Evolutionary conservation across 2,113 vertebrate species (phyloP), one percentile per base, ranked within the genome.

Genomic region (Coracopsis vasa): DNA sequence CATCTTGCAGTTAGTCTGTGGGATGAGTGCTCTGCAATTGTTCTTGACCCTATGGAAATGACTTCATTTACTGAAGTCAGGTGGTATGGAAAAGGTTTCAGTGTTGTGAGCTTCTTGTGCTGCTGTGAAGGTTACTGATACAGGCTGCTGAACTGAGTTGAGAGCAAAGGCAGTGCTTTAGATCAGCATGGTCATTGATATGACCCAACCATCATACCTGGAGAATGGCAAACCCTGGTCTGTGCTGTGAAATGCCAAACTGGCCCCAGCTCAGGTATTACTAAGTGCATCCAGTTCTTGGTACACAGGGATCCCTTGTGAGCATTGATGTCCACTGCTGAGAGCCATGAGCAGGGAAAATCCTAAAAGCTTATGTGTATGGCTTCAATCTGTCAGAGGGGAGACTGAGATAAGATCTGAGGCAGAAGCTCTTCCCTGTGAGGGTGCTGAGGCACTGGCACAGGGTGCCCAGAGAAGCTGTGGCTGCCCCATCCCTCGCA

Each of bases 201-300:
- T 42, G 1, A 0, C 4, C 17, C 21, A 35, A 4, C 41, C 53
- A 33, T 54, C 8, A 0, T 23, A 13, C 28, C n/a, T 24, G 44
- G 39, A 24, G 58, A 31, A 20, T 16, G 65, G 20, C 25, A 16
- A 51, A 10, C 7, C 1, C 37, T 65, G 65, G 7, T n/a, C 15
- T 13, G 31, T 72, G 12, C 19, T 66, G 9, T 24, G 62, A 42
- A 37, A 25, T 3, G 39, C 16, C 11, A 10, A 1, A 7, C 41
- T 25, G 0, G 18, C 41, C 23, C 25, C 16, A 15, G 31, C 0
- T n/a, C 19, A 48, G 86, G 1, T 54, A 1, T 18, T 39, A 4
- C 3, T 44, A n/a, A 33, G 39, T 53, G 16, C n/a, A 1, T 25
- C 24, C 15, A 12, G 41, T 39, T 60, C 31, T 70, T 27, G 4